These are phyloP conservation scores for Seladonia tumulorum DNA, from an alignment of 2,888 invertebrate species.

Conservation along the genomic window DNA sequence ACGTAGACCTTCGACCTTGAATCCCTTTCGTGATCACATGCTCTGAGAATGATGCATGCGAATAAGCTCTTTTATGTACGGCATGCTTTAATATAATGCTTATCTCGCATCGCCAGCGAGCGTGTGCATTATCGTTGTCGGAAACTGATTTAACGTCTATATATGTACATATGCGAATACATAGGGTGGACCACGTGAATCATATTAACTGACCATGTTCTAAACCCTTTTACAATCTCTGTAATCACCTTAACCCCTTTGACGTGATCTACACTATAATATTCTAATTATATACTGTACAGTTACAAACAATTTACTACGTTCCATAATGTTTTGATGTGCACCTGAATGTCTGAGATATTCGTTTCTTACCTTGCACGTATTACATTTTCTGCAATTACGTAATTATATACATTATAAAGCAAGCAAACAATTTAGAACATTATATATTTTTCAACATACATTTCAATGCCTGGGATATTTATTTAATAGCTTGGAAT, in stretches of 20 bases:
- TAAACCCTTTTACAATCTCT: not conserved
- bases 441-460: not conserved
- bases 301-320: not conserved
- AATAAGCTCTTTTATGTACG: slow-evolving; percentile 10
- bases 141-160: slow-evolving; percentile 8
- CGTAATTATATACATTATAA: not conserved
- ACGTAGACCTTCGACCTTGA: not conserved
- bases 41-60: not conserved
- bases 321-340: not conserved
- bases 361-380: not conserved
- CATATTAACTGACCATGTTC: not conserved
- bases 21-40: not conserved
- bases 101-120: slow-evolving; percentile 13
- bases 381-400: not conserved
- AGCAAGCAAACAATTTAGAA: not conserved
- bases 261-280: not conserved
- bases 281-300: not conserved
- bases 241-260: not conserved
- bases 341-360: not conserved
- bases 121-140: slow-evolving; percentile 25
- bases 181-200: not conserved
- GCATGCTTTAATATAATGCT: slow-evolving; percentile 7
- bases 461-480: not conserved
- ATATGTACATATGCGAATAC: not conserved
- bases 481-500: not conserved